These are phyloP conservation scores for Caenorhabditis drosophilae DNA, from an alignment of 2,888 invertebrate genomes.

Conservation along the genomic window DNA sequence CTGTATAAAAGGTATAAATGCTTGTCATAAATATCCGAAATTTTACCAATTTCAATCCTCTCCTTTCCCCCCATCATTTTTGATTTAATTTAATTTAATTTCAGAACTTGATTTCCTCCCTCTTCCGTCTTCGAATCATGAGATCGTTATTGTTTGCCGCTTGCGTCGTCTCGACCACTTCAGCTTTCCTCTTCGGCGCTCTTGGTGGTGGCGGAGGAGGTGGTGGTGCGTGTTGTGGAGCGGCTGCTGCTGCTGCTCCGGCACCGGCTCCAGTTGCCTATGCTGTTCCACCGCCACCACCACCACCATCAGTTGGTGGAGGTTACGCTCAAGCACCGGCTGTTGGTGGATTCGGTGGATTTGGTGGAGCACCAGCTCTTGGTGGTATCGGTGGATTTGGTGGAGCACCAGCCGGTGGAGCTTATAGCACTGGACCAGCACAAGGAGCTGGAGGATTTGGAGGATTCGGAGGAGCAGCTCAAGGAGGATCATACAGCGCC, in stretches of 20 bases:
- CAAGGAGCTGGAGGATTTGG: background rate
- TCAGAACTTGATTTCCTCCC: no score
- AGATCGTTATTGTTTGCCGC: slow-evolving; percentile 14
- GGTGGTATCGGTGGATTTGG: slow-evolving; percentile 5
- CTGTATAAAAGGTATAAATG: background rate
- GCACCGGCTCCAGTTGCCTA: slow-evolving; percentile 15
- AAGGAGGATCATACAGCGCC: background rate
- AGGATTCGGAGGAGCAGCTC: slow-evolving; percentile 3
- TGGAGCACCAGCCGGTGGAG: slow-evolving; percentile 12
- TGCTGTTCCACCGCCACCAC: slow-evolving; percentile 15
- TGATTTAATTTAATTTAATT: no score
- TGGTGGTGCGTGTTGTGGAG: slow-evolving; percentile 24
- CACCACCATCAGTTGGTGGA: slow-evolving; percentile 16
- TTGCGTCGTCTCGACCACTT: slow-evolving; percentile 23
- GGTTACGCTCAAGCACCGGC: slow-evolving; percentile 25
- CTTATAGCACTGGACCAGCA: no score
- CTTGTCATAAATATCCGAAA: no score
- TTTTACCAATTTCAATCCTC: no score
- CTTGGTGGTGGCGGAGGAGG: slow-evolving; percentile 26
- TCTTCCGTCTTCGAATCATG: slow-evolving; percentile 15
- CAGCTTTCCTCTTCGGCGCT: slow-evolving; percentile 21
- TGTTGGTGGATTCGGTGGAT: slow-evolving; percentile 11
- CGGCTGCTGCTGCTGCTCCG: slow-evolving; percentile 12
- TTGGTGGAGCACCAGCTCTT: slow-evolving; percentile 9
- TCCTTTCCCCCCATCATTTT: no score